Evolutionary conservation across 2,113 vertebrate species (phyloP), one percentile per base, ranked within the genome.

Genomic region (Heterotilapia buettikoferi): DNA sequence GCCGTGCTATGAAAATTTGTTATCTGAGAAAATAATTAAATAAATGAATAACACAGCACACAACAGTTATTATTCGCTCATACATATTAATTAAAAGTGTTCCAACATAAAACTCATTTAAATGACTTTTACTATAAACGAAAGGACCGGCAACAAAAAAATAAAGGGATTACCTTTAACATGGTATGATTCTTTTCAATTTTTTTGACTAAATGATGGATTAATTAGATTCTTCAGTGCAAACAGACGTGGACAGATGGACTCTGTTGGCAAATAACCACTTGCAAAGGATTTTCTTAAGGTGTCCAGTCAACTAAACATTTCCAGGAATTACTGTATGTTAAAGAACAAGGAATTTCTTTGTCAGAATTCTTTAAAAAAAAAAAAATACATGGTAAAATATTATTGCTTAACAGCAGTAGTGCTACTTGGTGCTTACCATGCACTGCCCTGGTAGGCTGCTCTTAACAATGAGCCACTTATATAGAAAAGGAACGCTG

Each of bases 401-500:
- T 89, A 89, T 79, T 53, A 88, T 86, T 73, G 13, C 88, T 63
- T 33, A 88, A 84, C 82, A 80, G 78, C 53, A 89, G 63, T 40
- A 71, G 73, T 29, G 54, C 88, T 90, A 68, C 85, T 88, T 68
- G 81, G 88, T 92, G 63, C 89, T 94, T 93, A 91, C 86, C 86
- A 82, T 84, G 80, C 86, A 80, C 13, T 79, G 83, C 29, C 36
- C 87, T 83, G 84, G 86, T 86, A 88, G 87, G 71, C 89, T 89
- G 71, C 89, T 91, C 94, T 94, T 92, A 91, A 94, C 91, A 96
- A 94, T 94, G 91, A 95, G 92, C 92, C 93, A 92, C 93, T 94
- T 94, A 94, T 94, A 93, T 91, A 94, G 90, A 92, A 89, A 93
- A 88, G 88, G 89, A 92, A 94, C 47, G 43, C 85, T 89, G 92